Base-by-base conservation (phyloP, 2,888 invertebrate genomes). In the Hirtodrosophila duncani region DNA sequence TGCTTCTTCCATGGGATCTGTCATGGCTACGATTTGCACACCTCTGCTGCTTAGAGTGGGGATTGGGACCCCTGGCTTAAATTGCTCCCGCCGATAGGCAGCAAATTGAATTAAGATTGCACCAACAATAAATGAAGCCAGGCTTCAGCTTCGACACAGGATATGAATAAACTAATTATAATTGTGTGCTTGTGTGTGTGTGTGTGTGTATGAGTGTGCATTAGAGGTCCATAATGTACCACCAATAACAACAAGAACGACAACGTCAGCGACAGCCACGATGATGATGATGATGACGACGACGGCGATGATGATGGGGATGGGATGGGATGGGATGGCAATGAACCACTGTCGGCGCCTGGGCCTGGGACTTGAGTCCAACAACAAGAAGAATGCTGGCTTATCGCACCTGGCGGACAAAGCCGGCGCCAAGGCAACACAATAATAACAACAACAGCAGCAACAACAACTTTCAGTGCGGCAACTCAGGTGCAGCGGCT, bases 121-220 rank as follows among this genome's bases (percentile, higher is more conserved):
- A 45, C 55, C 68, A 63, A 63, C 60, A 60, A 80, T 71, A 80
- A 80, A 77, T 72, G 72, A 77, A n/a, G n/a, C n/a, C n/a, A n/a
- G 72, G 63, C 53, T 61, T 79, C 74, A 41, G 55, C 75, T 70
- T 75, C 78, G 77, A 67, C 72, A 72, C 80, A 80, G 72, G 81
- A 72, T 72, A 80, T 72, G 81, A 80, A 72, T 72, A 72, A 72
- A 72, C 81, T 80, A 77, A 72, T 80, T 72, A 72, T 80, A 80
- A 80, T 72, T 72, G 58, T 65, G 50, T 36, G 43, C 39, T 24
- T n/a, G n/a, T n/a, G 5, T 24, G 11, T 24, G 9, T 16, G 16
- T 44, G n/a, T 29, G 14, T 52, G 29, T 42, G 24, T 21, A 10
- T 26, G 33, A 42, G 48, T 56, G 46, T 77, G 78, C 81, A 72